A percentile compares a stretch with the other conserved stretches of the same genome.
Conservation (phyloP, 2,888 invertebrate genomes). For the Liodrosophila aerea region DNA sequence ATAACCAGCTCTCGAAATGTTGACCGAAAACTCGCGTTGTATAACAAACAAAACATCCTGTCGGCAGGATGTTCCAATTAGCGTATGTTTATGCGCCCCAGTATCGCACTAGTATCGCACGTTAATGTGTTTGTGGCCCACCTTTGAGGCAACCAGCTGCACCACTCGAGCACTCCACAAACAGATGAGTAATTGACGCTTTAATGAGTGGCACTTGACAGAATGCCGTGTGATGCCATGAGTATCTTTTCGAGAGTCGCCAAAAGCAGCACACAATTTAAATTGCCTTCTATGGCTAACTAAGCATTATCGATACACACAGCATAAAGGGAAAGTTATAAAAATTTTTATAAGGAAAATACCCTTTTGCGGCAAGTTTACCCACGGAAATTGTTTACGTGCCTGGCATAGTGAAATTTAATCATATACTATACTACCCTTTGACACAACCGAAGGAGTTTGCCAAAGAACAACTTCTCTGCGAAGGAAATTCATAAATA, state of each 20-base stretch:
- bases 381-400: constrained; percentile 18
- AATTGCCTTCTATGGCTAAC: too few relatives aligned
- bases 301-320: too few relatives aligned
- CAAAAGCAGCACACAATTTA: too few relatives aligned
- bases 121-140: constrained; percentile 15
- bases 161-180: constrained; percentile 22
- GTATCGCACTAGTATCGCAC: constrained; percentile 2
- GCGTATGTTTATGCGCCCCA: constrained; percentile 17
- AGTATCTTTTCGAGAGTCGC: too few relatives aligned
- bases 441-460: neutral
- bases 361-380: neutral
- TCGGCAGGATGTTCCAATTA: constrained; percentile 26
- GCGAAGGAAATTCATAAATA: too few relatives aligned
- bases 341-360: too few relatives aligned
- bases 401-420: constrained; percentile 5
- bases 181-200: constrained; percentile 33
- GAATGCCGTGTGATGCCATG: neutral
- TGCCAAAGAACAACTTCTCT: too few relatives aligned
- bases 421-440: neutral
- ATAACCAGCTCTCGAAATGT: neutral
- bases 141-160: constrained; percentile 10
- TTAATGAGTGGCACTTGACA: constrained; percentile 32
- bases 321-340: too few relatives aligned
- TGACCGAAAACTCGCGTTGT: constrained; percentile 13
- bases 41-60: constrained; percentile 9